Base-by-base conservation (phyloP, 2,113 vertebrate species). In the Astatoreochromis straeleni region DNA sequence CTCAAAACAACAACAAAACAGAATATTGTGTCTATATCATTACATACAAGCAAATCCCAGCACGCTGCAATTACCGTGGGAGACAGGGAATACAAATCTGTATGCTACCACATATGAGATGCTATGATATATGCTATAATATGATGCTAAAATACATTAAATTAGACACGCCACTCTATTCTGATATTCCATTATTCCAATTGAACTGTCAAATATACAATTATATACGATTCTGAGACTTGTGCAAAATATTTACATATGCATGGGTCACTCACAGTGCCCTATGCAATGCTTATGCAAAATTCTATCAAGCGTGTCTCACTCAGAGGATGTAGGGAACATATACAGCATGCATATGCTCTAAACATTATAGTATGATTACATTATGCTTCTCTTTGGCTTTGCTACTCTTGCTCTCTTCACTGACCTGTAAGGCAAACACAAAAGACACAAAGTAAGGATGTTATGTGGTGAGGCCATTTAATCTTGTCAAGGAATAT, bases 231-330 rank as follows among this genome's bases (percentile, higher is more conserved):
- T 63, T 63, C 58, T 19, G 16, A 63, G 29, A 63, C 5, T 63
- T 33, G 5, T 60, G 57, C 2, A 19, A 33, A 19, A 6, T 19
- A 33, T 63, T 33, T 63, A 60, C 9, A 60, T 60, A 7, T 60
- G 0, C 16, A 60, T 60, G 29, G 29, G 57, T 3, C 57, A 60
- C 57, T 60, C 29, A 60, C 29, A 33, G 16, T 63, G 16, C 29
- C 16, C 58, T 33, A 33, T 31, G 0, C 7, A 40, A 70, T 2
- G 35, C n/a, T 68, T 63, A 33, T 63, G 7, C 1, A 42, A 70
- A 21, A 0, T 14, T 21, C 0, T 1, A 68, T 70, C 2, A 1
- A 68, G n/a, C 0, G 2, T 70, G n/a, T 40, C 38, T 21, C 5
- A 24, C 3, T 68, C 12, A 35, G 11, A 68, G 35, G 63, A 68